Base-by-base conservation (phyloP, 2,113 vertebrate genomes). In the Apaloderma vittatum region DNA sequence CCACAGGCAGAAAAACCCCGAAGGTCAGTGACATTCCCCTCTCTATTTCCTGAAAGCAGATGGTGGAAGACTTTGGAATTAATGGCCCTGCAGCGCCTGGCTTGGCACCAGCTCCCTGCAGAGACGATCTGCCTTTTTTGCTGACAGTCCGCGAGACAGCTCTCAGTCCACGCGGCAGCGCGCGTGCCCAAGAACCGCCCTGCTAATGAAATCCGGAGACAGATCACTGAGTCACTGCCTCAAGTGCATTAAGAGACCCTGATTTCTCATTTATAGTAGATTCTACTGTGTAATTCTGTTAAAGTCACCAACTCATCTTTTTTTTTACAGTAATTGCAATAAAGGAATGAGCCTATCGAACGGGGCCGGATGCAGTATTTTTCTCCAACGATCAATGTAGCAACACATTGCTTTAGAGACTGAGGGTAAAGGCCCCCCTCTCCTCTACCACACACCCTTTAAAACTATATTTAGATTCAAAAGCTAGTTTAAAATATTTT, bases 21-120 rank as follows among this genome's bases (percentile, higher is more conserved):
- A 89, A 91, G 91, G 93, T 95, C 96, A 91, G 88, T 32, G 67
- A 77, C 1, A 1, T 89, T 89, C 48, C 52, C 72, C 79, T 80
- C 90, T 95, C 75, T 59, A 51, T 75, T 96, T 94, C 76, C 90
- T 93, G 76, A 94, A 96, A 93, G 88, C 92, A 96, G 92, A 97
- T 94, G 95, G 94, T 90, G 79, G 88, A 63, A 94, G 93, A 86
- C 72, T 55, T 96, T 71, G 65, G 75, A 95, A 86, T 77, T 73
- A 95, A 94, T 66, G 51, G 55, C 85, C 85, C 81, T 46, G 73
- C 11, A 6, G 87, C 0, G 0, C 67, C 66, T 58, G 1, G 90
- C 91, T 49, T 68, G 59, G 88, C 88, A 83, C 46, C 75, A 83
- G 82, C 67, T 90, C 79, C 86, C 93, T 51, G 86, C 67, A 65